Evolutionary conservation across 2,113 vertebrate species (phyloP).

Genomic region (Malurus alboscapulatus): DNA sequence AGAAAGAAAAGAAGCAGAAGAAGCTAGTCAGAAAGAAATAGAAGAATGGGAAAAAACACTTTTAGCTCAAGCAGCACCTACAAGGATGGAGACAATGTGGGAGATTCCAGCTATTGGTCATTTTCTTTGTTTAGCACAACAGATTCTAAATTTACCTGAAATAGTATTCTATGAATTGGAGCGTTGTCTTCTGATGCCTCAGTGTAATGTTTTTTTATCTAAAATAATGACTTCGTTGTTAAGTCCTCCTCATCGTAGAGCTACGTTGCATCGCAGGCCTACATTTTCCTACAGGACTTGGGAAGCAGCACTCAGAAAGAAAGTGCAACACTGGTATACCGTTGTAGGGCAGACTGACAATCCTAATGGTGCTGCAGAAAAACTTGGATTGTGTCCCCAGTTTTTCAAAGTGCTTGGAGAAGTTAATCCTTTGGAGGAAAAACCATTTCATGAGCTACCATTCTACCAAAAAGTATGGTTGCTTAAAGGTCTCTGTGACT

Average conservation of each 20-base stretch:
- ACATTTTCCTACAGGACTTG: constrained; percentile 87
- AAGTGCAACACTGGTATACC: constrained; percentile 89
- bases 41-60: constrained; percentile 93
- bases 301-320: constrained; percentile 90
- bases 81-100: constrained; percentile 89
- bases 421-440: constrained; percentile 87
- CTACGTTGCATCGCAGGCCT: constrained; percentile 87
- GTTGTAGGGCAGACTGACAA: constrained; percentile 82
- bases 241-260: constrained; percentile 85
- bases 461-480: constrained; percentile 94
- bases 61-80: constrained; percentile 84
- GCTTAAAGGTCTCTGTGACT: constrained; percentile 94
- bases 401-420: constrained; percentile 91
- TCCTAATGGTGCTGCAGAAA: constrained; percentile 83
- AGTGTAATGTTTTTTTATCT: constrained; percentile 90
- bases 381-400: constrained; percentile 88
- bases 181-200: constrained; percentile 95
- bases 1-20: constrained; percentile 93
- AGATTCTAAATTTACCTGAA: constrained; percentile 93
- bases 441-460: constrained; percentile 88
- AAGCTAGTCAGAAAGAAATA: constrained; percentile 92
- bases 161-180: constrained; percentile 96
- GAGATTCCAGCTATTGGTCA: constrained; percentile 97
- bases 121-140: constrained; percentile 96
- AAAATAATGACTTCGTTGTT: constrained; percentile 97